Evolutionary conservation across 1,140 invertebrate genomes (phyloP).

Genomic region (Latrodectus geometricus): DNA sequence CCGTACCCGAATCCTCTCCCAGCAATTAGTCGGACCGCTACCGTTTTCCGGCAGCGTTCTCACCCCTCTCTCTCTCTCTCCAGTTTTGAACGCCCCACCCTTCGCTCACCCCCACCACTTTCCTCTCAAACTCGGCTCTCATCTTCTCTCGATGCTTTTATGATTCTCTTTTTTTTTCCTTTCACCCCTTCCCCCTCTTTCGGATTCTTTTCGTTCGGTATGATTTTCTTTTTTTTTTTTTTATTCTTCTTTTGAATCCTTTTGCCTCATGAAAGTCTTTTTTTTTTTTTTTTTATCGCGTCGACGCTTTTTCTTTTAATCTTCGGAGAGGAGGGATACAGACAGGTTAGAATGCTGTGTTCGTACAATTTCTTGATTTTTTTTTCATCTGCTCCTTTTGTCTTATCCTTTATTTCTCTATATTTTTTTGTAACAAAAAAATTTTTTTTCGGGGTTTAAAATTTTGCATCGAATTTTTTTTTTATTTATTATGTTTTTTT

Average conservation of each 20-base stretch:
- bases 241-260: neutral
- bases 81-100: neutral
- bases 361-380: conserved; percentile 4
- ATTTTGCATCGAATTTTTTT: neutral
- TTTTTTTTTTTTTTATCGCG: neutral
- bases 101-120: neutral
- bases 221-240: neutral
- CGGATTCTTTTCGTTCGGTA: neutral
- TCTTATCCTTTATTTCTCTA: neutral
- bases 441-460: neutral
- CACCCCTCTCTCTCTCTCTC: too few species aligned
- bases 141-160: neutral
- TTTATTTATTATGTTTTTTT: conserved; percentile 19
- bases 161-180: conserved; percentile 12
- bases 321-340: neutral
- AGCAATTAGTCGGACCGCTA: conserved; percentile 51
- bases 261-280: neutral
- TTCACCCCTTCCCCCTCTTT: neutral
- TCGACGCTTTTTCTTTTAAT: neutral
- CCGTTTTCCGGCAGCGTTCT: conserved; percentile 9
- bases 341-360: neutral
- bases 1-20: conserved; percentile 7
- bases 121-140: neutral
- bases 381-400: conserved; percentile 1
- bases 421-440: neutral